Evolutionary conservation across 2,888 invertebrate genomes (phyloP).

Genomic region (Erpobdella octoculata): DNA sequence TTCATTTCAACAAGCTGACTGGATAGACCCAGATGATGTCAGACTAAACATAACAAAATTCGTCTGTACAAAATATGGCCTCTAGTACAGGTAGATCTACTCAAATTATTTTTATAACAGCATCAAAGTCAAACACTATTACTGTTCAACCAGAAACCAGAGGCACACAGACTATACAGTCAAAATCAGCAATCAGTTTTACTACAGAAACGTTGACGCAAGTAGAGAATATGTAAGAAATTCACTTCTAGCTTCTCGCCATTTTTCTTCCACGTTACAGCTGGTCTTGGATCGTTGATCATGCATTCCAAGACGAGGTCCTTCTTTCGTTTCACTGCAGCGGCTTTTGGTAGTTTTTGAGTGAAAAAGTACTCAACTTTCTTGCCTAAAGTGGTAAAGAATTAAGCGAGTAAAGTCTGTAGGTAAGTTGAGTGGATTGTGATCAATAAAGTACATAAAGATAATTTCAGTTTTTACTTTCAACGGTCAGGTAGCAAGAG

Average conservation of each 20-base stretch:
- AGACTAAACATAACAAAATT: no score
- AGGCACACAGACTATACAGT: not conserved
- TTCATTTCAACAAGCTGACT: not conserved
- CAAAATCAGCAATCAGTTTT: not conserved
- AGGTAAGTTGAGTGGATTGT: no score
- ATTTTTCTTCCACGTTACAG: slow-evolving; percentile 81
- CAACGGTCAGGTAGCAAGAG: slow-evolving; percentile 85
- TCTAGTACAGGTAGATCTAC: no score
- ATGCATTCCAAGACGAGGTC: slow-evolving; percentile 84
- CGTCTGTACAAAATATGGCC: no score
- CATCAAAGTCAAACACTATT: not conserved
- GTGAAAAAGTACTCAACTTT: slow-evolving; percentile 88
- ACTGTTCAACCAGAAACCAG: not conserved
- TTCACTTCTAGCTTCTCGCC: slow-evolving; percentile 69
- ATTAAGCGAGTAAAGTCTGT: no score
- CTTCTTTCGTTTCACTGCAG: slow-evolving; percentile 80
- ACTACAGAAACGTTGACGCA: not conserved
- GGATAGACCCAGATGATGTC: no score
- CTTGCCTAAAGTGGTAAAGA: slow-evolving; percentile 64
- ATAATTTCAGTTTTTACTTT: slow-evolving; percentile 58
- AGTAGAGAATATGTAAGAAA: not conserved
- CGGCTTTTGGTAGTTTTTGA: slow-evolving; percentile 77
- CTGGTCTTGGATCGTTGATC: slow-evolving; percentile 84
- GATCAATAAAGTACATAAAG: no score
- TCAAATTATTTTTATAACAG: no score